Percentiles rank a stretch among this genome's conserved stretches.
phyloP scores from a whole-genome alignment of 2,888 invertebrate genomes.

The Cheilosia variabilis region DNA sequence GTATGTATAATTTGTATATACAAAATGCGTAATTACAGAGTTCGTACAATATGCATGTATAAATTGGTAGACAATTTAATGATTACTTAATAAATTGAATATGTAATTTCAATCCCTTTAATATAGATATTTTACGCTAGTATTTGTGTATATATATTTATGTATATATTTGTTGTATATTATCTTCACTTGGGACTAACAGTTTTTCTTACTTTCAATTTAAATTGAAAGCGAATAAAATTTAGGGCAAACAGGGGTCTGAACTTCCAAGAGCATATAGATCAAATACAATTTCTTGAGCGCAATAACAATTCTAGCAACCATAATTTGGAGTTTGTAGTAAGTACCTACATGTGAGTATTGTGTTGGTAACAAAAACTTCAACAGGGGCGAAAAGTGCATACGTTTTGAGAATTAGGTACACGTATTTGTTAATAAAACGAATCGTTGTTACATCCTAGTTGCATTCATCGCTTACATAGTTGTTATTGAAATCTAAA shows the following conservation, averaged over 20 bases:
- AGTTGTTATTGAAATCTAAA: too few relatives aligned
- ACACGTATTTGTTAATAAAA: too few relatives aligned
- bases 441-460: too few relatives aligned
- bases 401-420: too few relatives aligned
- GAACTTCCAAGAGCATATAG: background rate
- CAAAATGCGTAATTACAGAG: constrained; percentile 56
- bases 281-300: background rate
- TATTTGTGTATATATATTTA: constrained; percentile 58
- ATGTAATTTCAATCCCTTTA: constrained; percentile 62
- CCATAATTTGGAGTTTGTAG: background rate
- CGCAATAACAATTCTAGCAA: constrained; percentile 1
- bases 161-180: constrained; percentile 69
- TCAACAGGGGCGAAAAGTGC: too few relatives aligned
- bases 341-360: too few relatives aligned
- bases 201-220: constrained; percentile 45
- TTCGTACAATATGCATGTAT: constrained; percentile 59
- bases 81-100: constrained; percentile 46
- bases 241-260: background rate
- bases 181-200: constrained; percentile 59
- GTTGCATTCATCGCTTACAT: too few relatives aligned
- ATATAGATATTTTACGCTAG: constrained; percentile 65
- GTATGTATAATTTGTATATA: constrained; percentile 42
- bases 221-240: constrained; percentile 10
- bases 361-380: too few relatives aligned
- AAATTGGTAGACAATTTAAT: constrained; percentile 70